Base-by-base conservation (phyloP, 1,140 invertebrate species). In the Pogonomyrmex barbatus region DNA sequence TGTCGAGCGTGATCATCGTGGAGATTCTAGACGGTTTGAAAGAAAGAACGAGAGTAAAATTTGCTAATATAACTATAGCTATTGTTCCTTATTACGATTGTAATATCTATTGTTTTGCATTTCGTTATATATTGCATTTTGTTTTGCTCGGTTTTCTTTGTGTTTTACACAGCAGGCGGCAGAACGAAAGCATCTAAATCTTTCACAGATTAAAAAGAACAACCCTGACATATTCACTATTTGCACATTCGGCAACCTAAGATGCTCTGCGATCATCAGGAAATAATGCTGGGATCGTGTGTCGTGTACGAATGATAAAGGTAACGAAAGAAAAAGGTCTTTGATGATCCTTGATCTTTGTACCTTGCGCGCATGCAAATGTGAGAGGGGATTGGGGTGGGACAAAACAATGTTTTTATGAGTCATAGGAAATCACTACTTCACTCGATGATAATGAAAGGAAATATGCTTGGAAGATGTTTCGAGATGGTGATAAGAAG, bases 121-220 rank as follows among this genome's bases (percentile, higher is more conserved):
- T 24, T 24, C 24, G 24, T 10, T 63, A 47, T 45, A 50, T 60
- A 24, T 78, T 63, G 58, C 30, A 62, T n/a, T 63, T 50, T 78
- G 60, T 5, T 78, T 63, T 78, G 76, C n/a, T 65, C 60, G 58
- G 17, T 65, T 50, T 45, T 78, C 33, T 78, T 78, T 78, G 24
- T 78, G 76, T 78, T 78, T 78, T 30, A 78, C 76, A 24, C 42
- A 65, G 45, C 33, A 78, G 60, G 60, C 33, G 14, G 45, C 76
- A 78, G 76, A 78, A 76, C 54, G 54, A 76, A 60, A 76, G 54
- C 58, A 47, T 45, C 56, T 24, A 52, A 71, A 14, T 1, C 54
- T 42, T 77, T 77, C 39, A 42, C 33, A 62, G 4, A 36, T 77
- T 77, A 62, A 24, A 62, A 14, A 77, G 24, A 77, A 62, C 14